Conservation (phyloP, 2,113 vertebrate species). For the Promerops cafer region DNA sequence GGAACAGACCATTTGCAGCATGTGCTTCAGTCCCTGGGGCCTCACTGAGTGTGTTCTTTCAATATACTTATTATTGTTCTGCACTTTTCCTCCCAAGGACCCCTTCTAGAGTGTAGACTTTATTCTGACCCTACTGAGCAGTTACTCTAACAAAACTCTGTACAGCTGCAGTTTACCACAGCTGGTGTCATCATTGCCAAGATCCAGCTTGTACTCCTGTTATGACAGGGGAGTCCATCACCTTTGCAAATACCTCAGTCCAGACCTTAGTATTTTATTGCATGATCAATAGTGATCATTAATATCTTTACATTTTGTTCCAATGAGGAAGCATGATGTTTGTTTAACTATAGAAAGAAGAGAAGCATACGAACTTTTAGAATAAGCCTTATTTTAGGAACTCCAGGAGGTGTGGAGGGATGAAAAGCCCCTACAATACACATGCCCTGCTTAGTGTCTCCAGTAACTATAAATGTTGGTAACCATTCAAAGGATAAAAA, state of each 20-base stretch:
- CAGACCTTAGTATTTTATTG: not conserved
- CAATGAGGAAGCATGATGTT: not conserved
- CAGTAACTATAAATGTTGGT: not conserved
- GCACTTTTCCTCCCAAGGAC: not conserved
- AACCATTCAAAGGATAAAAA: not conserved
- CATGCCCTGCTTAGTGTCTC: not conserved
- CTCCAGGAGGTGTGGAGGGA: not conserved
- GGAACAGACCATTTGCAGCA: not conserved
- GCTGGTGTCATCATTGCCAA: not conserved
- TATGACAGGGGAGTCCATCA: rapidly evolving
- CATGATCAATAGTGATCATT: not conserved
- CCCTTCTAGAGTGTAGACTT: not conserved
- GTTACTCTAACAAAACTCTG: not conserved
- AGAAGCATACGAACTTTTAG: not conserved
- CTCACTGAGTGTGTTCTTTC: not conserved
- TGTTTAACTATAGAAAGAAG: not conserved
- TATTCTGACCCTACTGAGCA: not conserved
- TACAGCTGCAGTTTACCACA: not conserved
- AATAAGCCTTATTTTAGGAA: not conserved
- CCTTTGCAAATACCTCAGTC: not conserved
- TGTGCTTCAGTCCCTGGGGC: not conserved
- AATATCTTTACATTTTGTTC: not conserved
- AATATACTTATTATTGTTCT: not conserved
- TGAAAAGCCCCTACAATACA: not conserved
- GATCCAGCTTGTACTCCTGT: not conserved